Percentiles rank a stretch among this genome's conserved stretches.
Conservation (phyloP, 2,797 vertebrate species). For the Protonibea diacanthus region DNA sequence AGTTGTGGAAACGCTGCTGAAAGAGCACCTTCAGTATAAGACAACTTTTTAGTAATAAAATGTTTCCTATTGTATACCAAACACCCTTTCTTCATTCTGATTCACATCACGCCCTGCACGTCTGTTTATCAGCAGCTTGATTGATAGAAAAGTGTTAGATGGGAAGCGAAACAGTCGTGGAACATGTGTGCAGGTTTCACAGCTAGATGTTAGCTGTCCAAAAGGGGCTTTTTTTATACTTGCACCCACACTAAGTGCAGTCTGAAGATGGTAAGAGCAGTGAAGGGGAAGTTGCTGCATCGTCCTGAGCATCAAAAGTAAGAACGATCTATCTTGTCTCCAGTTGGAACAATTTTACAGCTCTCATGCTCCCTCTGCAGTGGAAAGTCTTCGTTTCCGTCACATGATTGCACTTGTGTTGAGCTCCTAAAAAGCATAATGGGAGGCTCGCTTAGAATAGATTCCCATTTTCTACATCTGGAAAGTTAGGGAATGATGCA, state of each 20-base stretch:
- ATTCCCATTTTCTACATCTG: conserved; percentile 45
- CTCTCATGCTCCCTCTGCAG: conserved; percentile 43
- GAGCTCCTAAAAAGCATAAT: conserved; percentile 68
- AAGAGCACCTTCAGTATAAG: conserved; percentile 80
- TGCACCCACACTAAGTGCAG: neutral
- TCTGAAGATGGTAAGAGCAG: neutral
- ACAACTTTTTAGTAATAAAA: conserved; percentile 87
- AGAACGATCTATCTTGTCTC: conserved; percentile 39
- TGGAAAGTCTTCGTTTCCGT: conserved; percentile 53
- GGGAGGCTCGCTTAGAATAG: conserved; percentile 54
- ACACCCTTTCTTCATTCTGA: conserved; percentile 47
- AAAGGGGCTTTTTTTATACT: neutral
- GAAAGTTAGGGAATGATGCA: conserved; percentile 57
- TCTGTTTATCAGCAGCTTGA: neutral
- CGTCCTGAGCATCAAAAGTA: conserved; percentile 55
- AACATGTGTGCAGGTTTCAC: neutral
- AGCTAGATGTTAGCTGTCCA: neutral
- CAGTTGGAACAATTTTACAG: conserved; percentile 53
- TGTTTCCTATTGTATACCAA: conserved; percentile 82
- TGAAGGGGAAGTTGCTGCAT: conserved; percentile 28
- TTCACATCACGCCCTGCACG: neutral
- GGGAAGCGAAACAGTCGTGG: neutral
- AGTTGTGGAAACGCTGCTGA: conserved; percentile 80
- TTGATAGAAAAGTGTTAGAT: neutral
- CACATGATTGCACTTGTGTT: conserved; percentile 62